phyloP scores from a whole-genome alignment of 2,888 invertebrate species.

The Mechanitis mazaeus region DNA sequence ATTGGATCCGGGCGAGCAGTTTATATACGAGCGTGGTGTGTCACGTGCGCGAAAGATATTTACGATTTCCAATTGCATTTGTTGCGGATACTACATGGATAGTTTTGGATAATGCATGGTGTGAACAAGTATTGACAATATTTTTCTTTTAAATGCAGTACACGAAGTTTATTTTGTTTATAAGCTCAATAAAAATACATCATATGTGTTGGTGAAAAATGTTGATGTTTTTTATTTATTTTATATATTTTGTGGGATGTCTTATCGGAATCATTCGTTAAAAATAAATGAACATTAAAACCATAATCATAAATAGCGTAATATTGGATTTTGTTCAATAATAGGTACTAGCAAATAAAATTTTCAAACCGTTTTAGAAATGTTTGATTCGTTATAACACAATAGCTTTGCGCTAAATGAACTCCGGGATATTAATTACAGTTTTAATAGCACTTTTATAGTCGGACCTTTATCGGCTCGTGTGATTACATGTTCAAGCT shows the following conservation, averaged over 20 bases:
- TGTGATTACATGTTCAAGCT: slow-evolving; percentile 63
- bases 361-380: slow-evolving; percentile 22
- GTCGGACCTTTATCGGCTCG: slow-evolving; percentile 59
- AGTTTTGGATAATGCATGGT: slow-evolving; percentile 3
- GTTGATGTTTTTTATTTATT: no score
- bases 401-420: slow-evolving; percentile 59
- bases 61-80: slow-evolving; percentile 68
- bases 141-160: background rate
- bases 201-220: no score
- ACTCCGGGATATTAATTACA: slow-evolving; percentile 68
- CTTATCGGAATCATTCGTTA: no score
- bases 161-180: background rate
- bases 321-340: slow-evolving; percentile 1
- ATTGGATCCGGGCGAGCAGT: slow-evolving; percentile 66
- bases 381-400: slow-evolving; percentile 48
- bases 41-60: slow-evolving; percentile 62
- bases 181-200: no score
- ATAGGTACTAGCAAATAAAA: background rate
- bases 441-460: slow-evolving; percentile 65
- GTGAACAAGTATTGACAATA: background rate
- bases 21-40: slow-evolving; percentile 61
- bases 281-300: no score
- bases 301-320: no score
- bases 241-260: no score
- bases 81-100: slow-evolving; percentile 40